These are phyloP conservation scores for Drosophila nigromelanica DNA, from an alignment of 1,140 invertebrate species.

Conservation along the genomic window DNA sequence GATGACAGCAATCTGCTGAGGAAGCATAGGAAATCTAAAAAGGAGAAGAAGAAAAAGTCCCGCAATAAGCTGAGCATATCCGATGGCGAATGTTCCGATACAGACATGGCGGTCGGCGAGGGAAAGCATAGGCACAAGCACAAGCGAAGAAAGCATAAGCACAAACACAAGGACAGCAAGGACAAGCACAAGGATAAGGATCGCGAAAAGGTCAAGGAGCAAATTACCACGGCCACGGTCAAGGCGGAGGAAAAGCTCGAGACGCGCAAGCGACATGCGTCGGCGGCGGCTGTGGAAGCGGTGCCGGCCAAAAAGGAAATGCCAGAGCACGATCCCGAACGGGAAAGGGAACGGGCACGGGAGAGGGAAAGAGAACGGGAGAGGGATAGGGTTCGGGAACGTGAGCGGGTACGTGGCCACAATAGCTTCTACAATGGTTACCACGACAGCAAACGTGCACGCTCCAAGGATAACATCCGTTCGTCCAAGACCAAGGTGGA, in stretches of 20 bases:
- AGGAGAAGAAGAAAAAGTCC: conserved; percentile 84
- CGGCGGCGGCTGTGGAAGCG: neutral
- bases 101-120: conserved; percentile 83
- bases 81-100: conserved; percentile 84
- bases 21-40: conserved; percentile 85
- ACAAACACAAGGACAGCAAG: conserved; percentile 84
- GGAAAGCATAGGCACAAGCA: conserved; percentile 61
- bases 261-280: conserved; percentile 29
- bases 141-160: conserved; percentile 67
- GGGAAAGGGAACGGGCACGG: conserved; percentile 10
- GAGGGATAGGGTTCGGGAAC: conserved; percentile 18
- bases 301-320: conserved; percentile 38
- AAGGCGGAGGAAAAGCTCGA: conserved; percentile 54
- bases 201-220: conserved; percentile 38
- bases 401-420: conserved; percentile 27
- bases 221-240: neutral
- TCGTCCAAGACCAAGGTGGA: conserved; percentile 21
- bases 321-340: conserved; percentile 6
- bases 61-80: conserved; percentile 85
- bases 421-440: conserved; percentile 75
- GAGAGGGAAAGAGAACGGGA: conserved; percentile 28
- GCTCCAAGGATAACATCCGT: conserved; percentile 19
- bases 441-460: conserved; percentile 22
- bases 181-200: conserved; percentile 56
- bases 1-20: conserved; percentile 76